Conservation (phyloP, 2,797 vertebrate species). For the Clarias platycephalus region DNA sequence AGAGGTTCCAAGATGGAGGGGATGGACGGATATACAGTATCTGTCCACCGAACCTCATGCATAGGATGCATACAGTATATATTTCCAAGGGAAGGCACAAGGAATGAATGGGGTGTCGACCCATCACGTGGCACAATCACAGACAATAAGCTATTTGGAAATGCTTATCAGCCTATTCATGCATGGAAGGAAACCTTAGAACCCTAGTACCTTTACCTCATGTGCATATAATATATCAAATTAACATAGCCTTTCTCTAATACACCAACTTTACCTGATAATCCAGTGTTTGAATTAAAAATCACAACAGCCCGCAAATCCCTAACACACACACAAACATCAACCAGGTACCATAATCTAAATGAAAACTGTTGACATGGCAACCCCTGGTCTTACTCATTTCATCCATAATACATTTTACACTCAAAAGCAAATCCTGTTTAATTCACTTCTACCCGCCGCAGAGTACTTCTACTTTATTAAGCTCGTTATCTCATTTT, state of each 20-base stretch:
- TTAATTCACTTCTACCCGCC: not conserved
- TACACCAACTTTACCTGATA: not conserved
- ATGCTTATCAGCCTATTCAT: no score
- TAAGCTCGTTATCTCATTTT: not conserved
- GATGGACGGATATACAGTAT: no score
- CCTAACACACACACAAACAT: not conserved
- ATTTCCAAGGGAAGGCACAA: no score
- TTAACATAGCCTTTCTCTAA: not conserved
- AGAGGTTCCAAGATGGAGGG: no score
- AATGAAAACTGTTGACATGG: not conserved
- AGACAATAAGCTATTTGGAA: no score
- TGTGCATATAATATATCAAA: not conserved
- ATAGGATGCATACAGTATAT: no score
- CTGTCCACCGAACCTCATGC: no score
- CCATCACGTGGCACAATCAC: no score
- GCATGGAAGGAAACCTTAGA: no score
- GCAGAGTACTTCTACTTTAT: slow-evolving; percentile 6
- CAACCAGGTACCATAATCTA: not conserved
- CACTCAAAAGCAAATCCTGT: not conserved
- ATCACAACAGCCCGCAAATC: not conserved
- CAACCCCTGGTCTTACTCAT: not conserved
- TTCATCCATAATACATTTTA: not conserved
- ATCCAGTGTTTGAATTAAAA: not conserved
- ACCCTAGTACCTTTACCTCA: not conserved
- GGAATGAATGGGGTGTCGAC: no score